Evolutionary conservation across 1,140 invertebrate species (phyloP), one percentile per base, ranked within the genome.

Genomic region (Drosophila pseudoananassae): DNA sequence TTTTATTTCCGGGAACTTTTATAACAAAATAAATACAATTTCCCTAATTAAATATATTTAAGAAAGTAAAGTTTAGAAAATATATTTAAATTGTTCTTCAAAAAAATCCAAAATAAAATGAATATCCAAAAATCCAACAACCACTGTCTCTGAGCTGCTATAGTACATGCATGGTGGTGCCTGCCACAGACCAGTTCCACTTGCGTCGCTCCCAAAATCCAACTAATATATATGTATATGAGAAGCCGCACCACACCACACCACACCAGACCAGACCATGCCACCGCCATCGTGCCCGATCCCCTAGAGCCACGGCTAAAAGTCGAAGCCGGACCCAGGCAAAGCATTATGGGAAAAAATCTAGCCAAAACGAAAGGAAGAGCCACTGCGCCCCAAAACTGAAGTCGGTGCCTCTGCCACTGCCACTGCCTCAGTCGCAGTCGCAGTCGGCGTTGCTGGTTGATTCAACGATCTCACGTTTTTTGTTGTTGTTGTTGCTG

Each of bases 131-230:
- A 38, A 2, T 10, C 12, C 0, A 29, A 15, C 3, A 4, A 1
- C 53, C 68, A 71, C 54, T 71, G 68, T 71, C 8, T 36, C 0
- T 10, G 4, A 25, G 23, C 20, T 33, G 17, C 36, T 27, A 27
- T 25, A 51, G 40, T 17, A 33, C 56, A 77, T 81, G 78, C 73
- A 81, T 75, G 69, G 59, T 74, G 70, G 59, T 74, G 70, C 69
- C 70, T 73, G 78, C 78, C 80, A 64, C 78, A 87, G 83, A 88
- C 78, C 83, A 87, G 83, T 88, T 88, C 79, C 83, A 88, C 83
- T 87, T 89, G 83, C 83, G 83, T 88, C 83, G 83, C 83, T 87
- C 83, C 83, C 80, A 83, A 87, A 88, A 88, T 82, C 68, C 78
- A 87, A 78, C 83, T 87, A 82, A 82, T 88, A 82, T 85, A 66